Evolutionary conservation across 2,113 vertebrate species (phyloP).

Genomic region (Pseudonaja textilis): DNA sequence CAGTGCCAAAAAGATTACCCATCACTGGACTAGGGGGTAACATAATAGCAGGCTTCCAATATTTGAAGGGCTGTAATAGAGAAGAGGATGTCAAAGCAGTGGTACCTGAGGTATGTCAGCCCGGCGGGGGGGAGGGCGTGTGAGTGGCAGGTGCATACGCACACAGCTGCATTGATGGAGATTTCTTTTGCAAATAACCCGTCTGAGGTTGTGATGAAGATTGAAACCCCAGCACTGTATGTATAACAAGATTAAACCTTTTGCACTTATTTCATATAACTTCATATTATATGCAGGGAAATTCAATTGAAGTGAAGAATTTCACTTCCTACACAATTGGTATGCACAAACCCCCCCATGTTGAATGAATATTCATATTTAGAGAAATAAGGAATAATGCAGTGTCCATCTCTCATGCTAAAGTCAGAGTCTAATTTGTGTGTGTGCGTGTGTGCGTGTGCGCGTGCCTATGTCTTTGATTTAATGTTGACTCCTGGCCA

Average conservation of each 20-base stretch:
- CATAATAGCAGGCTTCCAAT: not conserved
- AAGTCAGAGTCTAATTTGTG: not conserved
- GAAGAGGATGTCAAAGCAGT: not conserved
- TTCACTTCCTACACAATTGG: not conserved
- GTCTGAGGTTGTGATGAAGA: not conserved
- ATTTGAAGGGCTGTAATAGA: not conserved
- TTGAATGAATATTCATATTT: not conserved
- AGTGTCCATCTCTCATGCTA: not conserved
- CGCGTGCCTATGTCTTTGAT: not conserved
- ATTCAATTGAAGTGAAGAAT: not conserved
- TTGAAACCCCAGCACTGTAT: not conserved
- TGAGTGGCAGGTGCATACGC: not conserved
- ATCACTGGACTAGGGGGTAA: not conserved
- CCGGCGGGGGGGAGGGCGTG: fast-evolving
- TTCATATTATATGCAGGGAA: not conserved
- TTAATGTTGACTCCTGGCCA: not conserved
- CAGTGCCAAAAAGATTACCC: too few relatives aligned
- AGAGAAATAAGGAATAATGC: not conserved
- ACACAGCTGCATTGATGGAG: not conserved
- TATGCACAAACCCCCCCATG: not conserved
- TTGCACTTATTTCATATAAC: not conserved
- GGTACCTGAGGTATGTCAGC: not conserved
- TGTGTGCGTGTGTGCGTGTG: not conserved
- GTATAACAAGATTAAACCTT: not conserved
- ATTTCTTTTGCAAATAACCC: not conserved